Conservation (phyloP, 35 echinoderm and acorn worm genomes). For the Ophioderma brevispina region DNA sequence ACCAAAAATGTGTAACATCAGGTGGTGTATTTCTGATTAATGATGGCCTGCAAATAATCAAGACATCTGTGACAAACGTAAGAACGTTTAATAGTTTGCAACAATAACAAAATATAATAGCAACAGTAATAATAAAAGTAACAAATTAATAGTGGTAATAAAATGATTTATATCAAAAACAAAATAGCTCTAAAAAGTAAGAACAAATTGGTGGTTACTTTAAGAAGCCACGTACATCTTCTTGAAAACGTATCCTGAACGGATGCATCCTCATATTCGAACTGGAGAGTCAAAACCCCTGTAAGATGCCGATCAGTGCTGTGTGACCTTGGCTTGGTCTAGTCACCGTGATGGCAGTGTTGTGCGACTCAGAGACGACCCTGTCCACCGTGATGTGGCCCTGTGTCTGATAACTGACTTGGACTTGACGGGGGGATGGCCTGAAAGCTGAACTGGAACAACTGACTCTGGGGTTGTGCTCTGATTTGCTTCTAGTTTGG, state of each 20-base stretch:
- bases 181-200: too few relatives aligned
- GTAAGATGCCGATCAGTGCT: not conserved
- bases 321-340: slow-evolving; percentile 19
- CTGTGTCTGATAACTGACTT: not conserved
- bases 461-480: not conserved
- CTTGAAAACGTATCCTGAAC: slow-evolving; percentile 74
- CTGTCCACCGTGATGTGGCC: slow-evolving; percentile 10
- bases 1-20: too few relatives aligned
- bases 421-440: slow-evolving; percentile 1
- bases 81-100: too few relatives aligned
- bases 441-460: not conserved
- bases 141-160: too few relatives aligned
- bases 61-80: too few relatives aligned
- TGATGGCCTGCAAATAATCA: too few relatives aligned
- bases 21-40: too few relatives aligned
- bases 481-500: slow-evolving; percentile 3
- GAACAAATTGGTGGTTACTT: too few relatives aligned
- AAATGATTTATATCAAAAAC: too few relatives aligned
- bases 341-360: not conserved
- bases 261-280: slow-evolving; percentile 58
- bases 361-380: not conserved
- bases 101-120: too few relatives aligned
- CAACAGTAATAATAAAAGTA: too few relatives aligned
- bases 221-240: slow-evolving; percentile 70
- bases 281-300: not conserved